These are phyloP conservation scores for Hyposoter didymator DNA, from an alignment of 2,888 invertebrate genomes.

Conservation along the genomic window DNA sequence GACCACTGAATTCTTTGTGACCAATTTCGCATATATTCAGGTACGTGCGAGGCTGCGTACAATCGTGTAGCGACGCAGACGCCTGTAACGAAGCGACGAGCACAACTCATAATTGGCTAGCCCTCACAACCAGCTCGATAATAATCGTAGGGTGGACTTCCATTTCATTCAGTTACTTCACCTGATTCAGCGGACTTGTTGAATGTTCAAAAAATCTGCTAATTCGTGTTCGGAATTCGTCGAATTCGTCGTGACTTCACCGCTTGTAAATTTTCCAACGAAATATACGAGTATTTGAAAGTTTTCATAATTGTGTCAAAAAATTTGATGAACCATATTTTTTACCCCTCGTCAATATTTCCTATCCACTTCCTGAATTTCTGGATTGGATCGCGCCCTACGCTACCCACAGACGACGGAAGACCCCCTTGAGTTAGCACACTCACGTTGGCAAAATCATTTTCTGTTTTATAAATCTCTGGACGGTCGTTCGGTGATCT, in stretches of 20 bases:
- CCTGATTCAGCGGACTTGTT: neutral
- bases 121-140: slow-evolving; percentile 29
- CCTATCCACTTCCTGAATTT: neutral
- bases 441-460: too few relatives aligned
- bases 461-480: too few relatives aligned
- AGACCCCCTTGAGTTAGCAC: too few relatives aligned
- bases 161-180: neutral
- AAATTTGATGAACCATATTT: neutral
- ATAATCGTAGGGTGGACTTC: slow-evolving; percentile 38
- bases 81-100: slow-evolving; percentile 89
- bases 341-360: too few relatives aligned
- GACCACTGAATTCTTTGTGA: neutral
- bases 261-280: slow-evolving; percentile 3
- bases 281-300: neutral
- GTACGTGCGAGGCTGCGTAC: slow-evolving; percentile 96
- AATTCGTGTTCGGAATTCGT: neutral
- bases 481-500: too few relatives aligned
- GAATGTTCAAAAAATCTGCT: neutral
- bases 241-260: neutral
- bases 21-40: slow-evolving; percentile 83
- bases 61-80: slow-evolving; percentile 96
- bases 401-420: too few relatives aligned
- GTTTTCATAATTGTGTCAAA: neutral
- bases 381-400: too few relatives aligned
- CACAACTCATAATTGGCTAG: slow-evolving; percentile 13